Evolutionary conservation across 2,113 vertebrate species (phyloP), one percentile per base, ranked within the genome.

Genomic region (Salminus brasiliensis): DNA sequence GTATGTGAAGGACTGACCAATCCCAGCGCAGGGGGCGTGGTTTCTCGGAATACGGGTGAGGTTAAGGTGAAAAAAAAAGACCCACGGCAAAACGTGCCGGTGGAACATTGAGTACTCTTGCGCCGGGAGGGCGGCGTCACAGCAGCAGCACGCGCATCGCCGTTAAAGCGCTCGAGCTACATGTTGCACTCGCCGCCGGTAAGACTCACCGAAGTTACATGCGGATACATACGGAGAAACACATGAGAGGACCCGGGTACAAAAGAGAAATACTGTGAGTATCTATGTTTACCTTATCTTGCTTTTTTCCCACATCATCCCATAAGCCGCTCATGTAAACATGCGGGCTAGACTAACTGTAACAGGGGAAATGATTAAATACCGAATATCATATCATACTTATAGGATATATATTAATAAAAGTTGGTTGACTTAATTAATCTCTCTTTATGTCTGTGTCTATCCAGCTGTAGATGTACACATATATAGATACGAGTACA

Each of bases 31-130:
- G 52, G 52, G 52, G 52, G 52, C 52, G 52, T 55, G 52, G 52
- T n/a, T 55, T 55, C 52, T 55, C 52, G 52, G 52, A 55, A 55
- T 55, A 55, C 52, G 52, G 52, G 52, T 11, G 23, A 55, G 52
- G 25, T 55, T 55, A 55, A 12, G 10, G n/a, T n/a, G n/a, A n/a
- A n/a, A 25, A 55, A 52, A 25, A 55, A 55, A 25, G 52, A n/a
- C n/a, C n/a, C 52, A 55, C 52, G 52, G 52, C 52, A n/a, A 12
- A 55, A 55, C 52, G 52, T 81, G 47, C 85, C 82, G 86, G 87
- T 87, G 89, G 83, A 91, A 92, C 93, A 93, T 91, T 89, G 83
- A 91, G 92, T 92, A 87, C 91, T 88, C 87, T 85, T 86, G 84
- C 84, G 79, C 49, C 71, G 85, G 84, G 84, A 84, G 81, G 84